A percentile compares a stretch with the other conserved stretches of the same genome.
These are phyloP conservation scores for Plagodis pulveraria DNA, from an alignment of 2,888 invertebrate genomes.

Conservation along the genomic window DNA sequence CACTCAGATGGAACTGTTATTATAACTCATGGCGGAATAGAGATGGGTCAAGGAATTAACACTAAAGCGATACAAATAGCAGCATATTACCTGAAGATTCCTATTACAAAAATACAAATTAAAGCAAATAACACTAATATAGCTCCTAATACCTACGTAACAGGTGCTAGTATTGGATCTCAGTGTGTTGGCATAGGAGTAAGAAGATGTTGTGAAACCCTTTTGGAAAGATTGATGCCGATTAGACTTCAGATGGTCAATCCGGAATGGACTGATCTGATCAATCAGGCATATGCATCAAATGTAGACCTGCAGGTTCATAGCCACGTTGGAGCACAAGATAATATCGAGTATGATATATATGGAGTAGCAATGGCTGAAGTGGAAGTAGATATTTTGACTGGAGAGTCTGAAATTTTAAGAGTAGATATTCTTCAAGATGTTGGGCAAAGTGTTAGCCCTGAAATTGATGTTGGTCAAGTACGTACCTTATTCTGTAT, in stretches of 20 bases:
- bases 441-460: conserved; percentile 86
- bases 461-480: conserved; percentile 87
- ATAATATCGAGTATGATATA: conserved; percentile 40
- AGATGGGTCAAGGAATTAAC: neutral
- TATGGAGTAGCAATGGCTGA: conserved; percentile 86
- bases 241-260: conserved; percentile 60
- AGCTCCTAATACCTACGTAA: conserved; percentile 86
- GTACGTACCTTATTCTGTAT: conserved; percentile 42
- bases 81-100: conserved; percentile 86
- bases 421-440: conserved; percentile 88
- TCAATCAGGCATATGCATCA: conserved; percentile 64
- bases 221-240: conserved; percentile 72
- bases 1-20: conserved; percentile 85
- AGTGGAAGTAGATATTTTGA: conserved; percentile 89
- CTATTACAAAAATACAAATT: conserved; percentile 86
- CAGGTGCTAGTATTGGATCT: conserved; percentile 88
- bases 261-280: conserved; percentile 53
- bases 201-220: conserved; percentile 73
- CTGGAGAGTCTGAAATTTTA: conserved; percentile 85
- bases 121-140: conserved; percentile 86
- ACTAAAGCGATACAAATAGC: conserved; percentile 88
- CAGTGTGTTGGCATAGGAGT: conserved; percentile 86
- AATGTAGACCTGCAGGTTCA: neutral
- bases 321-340: neutral
- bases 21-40: conserved; percentile 63